phyloP scores from a whole-genome alignment of 2,888 invertebrate genomes.

The Euzophera pinguis region DNA sequence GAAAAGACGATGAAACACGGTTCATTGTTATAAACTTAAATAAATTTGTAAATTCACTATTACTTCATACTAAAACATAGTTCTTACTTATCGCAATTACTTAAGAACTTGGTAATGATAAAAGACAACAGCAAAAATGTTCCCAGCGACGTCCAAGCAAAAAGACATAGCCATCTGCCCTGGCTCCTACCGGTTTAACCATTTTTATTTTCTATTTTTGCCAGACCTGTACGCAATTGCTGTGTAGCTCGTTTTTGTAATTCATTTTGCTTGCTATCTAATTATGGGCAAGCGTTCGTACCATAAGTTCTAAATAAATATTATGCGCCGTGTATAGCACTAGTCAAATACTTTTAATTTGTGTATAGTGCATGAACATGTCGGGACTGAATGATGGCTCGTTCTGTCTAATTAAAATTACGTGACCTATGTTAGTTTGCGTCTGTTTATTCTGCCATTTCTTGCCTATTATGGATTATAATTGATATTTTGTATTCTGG shows the following conservation, averaged over 20 bases:
- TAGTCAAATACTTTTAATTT: slow-evolving; percentile 2
- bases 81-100: slow-evolving; percentile 3
- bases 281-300: slow-evolving; percentile 14
- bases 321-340: not conserved
- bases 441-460: not conserved
- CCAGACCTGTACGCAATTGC: slow-evolving; percentile 22
- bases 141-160: slow-evolving; percentile 22
- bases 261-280: slow-evolving; percentile 24
- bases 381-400: not conserved
- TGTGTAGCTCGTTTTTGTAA: slow-evolving; percentile 23
- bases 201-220: slow-evolving; percentile 26
- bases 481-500: too few species aligned
- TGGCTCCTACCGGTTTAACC: slow-evolving; percentile 23
- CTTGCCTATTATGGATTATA: too few species aligned
- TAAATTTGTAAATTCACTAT: not conserved
- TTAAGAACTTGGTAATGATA: slow-evolving; percentile 17
- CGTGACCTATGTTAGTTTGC: not conserved
- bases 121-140: slow-evolving; percentile 23
- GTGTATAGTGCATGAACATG: not conserved
- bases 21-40: too few species aligned
- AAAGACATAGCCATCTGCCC: slow-evolving; percentile 25
- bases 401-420: not conserved
- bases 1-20: too few species aligned
- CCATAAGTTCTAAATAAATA: slow-evolving; percentile 12
- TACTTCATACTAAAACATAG: not conserved